A percentile compares a stretch with the other conserved stretches of the same genome.
phyloP scores from a whole-genome alignment of 2,113 vertebrate genomes.

The Grammomys surdaster region DNA sequence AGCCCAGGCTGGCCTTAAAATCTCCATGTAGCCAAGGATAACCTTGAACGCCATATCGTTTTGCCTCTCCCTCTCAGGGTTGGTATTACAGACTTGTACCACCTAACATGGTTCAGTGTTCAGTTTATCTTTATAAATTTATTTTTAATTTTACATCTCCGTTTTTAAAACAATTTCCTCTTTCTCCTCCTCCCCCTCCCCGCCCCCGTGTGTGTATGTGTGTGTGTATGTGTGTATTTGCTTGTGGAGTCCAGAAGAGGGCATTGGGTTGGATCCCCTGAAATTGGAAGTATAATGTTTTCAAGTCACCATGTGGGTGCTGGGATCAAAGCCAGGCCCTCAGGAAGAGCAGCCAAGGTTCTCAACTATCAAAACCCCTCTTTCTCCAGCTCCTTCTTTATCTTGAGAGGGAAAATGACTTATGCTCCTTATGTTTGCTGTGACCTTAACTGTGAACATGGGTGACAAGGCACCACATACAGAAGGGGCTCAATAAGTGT shows the following conservation, averaged over 20 bases:
- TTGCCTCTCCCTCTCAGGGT: neutral
- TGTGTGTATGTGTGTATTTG: neutral
- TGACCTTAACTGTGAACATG: neutral
- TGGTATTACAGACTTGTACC: neutral
- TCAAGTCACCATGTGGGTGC: neutral
- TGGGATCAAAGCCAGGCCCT: neutral
- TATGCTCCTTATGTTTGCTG: neutral
- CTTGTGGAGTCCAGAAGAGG: neutral
- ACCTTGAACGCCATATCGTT: neutral
- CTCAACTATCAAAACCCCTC: too few relatives aligned
- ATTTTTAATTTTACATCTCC: neutral
- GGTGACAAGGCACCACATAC: neutral
- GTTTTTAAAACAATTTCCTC: neutral
- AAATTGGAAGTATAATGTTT: neutral
- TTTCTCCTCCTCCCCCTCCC: too few relatives aligned
- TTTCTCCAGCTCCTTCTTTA: neutral
- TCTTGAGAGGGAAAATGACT: constrained; percentile 34
- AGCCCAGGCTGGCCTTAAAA: neutral
- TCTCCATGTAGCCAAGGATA: neutral
- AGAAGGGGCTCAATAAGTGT: neutral
- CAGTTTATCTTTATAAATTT: neutral
- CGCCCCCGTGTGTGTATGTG: neutral
- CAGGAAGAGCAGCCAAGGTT: neutral
- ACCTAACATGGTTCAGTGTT: neutral
- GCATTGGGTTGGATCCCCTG: neutral